These are phyloP conservation scores for Equus przewalskii DNA, from an alignment of 2,113 vertebrate species.

Conservation along the genomic window DNA sequence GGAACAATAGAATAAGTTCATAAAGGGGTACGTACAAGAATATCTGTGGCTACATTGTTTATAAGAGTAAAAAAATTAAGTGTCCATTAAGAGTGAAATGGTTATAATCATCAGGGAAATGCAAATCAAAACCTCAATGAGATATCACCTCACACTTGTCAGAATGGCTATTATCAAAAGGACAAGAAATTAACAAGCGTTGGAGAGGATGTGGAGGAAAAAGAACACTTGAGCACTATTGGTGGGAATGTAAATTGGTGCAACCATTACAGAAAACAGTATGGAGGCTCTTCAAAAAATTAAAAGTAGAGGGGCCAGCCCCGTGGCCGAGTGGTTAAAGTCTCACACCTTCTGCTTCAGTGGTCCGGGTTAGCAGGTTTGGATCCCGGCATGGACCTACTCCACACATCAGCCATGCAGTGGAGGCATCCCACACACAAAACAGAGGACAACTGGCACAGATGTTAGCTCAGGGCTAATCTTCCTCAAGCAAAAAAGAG, in stretches of 20 bases:
- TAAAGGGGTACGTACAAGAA: background rate
- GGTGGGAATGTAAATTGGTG: background rate
- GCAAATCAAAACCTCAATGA: background rate
- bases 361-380: too few species aligned
- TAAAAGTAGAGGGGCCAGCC: background rate
- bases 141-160: background rate
- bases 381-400: too few species aligned
- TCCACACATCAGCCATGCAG: too few species aligned
- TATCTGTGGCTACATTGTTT: background rate
- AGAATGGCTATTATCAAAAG: background rate
- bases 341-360: too few species aligned
- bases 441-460: too few species aligned
- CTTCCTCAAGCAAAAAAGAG: too few species aligned
- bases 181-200: background rate
- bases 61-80: background rate
- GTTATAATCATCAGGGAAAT: background rate
- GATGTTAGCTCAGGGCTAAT: too few species aligned
- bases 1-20: background rate
- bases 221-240: background rate
- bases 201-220: background rate
- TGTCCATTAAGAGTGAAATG: background rate
- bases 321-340: too few species aligned
- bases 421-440: too few species aligned
- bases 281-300: background rate
- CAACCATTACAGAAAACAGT: background rate